Evolutionary conservation across 2,797 vertebrate species (phyloP), one percentile per base, ranked within the genome.

Genomic region (Varecia variegata): DNA sequence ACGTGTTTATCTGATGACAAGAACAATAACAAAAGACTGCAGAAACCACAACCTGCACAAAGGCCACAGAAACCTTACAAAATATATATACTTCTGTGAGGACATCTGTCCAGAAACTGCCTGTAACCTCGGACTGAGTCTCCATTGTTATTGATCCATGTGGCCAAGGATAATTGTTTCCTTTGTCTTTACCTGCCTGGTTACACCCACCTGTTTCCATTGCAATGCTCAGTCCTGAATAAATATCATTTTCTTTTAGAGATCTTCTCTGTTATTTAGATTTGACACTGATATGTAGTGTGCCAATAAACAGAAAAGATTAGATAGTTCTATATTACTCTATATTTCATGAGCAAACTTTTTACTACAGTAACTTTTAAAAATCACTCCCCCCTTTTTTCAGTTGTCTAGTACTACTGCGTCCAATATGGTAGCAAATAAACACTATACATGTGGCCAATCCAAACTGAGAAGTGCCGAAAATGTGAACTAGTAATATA

Each of bases 391-490:
- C 10, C 11, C 14, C 20, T 54, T 80, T 47, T 45, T 50, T 47
- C 14, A 50, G 20, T n/a, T 21, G 43, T 40, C 18, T 17, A 27
- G 35, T 7, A 35, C 23, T 32, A 1, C 25, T n/a, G 45, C 68
- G 20, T 79, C 32, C 12, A 45, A 7, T 25, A 58, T n/a, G 32
- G 25, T 15, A 12, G 27, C 47, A 60, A 20, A 4, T 4, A 13
- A 68, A 58, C 54, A 18, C 0, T 7, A 56, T 7, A 65, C 40
- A n/a, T 7, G 6, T 11, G 18, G 27, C 45, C 35, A 58, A 3
- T 23, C 25, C 54, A 27, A 50, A 47, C 0, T 23, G 38, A 14
- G 11, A 70, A 11, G 3, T 1, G 14, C 56, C 45, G 6, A 50
- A 87, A 54, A 27, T 7, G 3, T 50, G 12, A 67, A 76, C 23